Percentiles rank a stretch among this genome's conserved stretches.
These are phyloP conservation scores for Hydrozoanthus gracilis DNA, from an alignment of 92 coral and sea anemone genomes.

Conservation along the genomic window DNA sequence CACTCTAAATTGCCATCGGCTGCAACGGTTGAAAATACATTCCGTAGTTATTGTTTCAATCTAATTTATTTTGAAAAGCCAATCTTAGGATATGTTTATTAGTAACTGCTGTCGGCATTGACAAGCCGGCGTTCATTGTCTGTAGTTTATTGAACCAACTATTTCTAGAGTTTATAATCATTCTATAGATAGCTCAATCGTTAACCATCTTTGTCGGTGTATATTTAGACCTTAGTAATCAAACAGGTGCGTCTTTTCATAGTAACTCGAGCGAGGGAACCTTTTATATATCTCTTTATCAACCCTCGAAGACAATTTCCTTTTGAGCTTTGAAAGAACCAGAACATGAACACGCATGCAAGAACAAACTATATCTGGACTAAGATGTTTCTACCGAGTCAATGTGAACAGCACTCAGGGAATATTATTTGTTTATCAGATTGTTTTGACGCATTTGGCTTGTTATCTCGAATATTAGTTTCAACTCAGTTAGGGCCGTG, in stretches of 20 bases:
- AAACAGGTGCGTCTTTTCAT: slow-evolving; percentile 22
- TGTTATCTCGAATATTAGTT: not conserved
- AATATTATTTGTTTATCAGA: slow-evolving; percentile 5
- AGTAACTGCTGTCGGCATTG: slow-evolving; percentile 2
- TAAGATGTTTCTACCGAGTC: not conserved
- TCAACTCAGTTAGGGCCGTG: not conserved
- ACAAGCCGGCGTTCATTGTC: slow-evolving; percentile 23
- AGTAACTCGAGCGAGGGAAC: not conserved
- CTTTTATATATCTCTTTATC: too few relatives aligned
- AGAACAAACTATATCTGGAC: not conserved
- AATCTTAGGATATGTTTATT: slow-evolving; percentile 6
- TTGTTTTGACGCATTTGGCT: not conserved
- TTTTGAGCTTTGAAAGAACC: too few relatives aligned
- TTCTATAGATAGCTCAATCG: slow-evolving; percentile 21
- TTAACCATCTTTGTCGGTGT: slow-evolving; percentile 10
- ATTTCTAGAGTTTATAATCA: slow-evolving; percentile 25
- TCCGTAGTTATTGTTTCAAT: not conserved
- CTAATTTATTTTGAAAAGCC: slow-evolving; percentile 30
- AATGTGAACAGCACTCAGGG: not conserved
- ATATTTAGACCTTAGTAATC: slow-evolving; percentile 18
- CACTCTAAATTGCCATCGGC: slow-evolving; percentile 1
- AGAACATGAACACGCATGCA: too few relatives aligned
- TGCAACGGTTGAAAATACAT: slow-evolving; percentile 9
- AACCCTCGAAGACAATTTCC: too few relatives aligned
- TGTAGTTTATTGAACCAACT: slow-evolving; percentile 17